Evolutionary conservation across 2,888 invertebrate genomes (phyloP), one percentile per base, ranked within the genome.

Genomic region (Idaea biselata): DNA sequence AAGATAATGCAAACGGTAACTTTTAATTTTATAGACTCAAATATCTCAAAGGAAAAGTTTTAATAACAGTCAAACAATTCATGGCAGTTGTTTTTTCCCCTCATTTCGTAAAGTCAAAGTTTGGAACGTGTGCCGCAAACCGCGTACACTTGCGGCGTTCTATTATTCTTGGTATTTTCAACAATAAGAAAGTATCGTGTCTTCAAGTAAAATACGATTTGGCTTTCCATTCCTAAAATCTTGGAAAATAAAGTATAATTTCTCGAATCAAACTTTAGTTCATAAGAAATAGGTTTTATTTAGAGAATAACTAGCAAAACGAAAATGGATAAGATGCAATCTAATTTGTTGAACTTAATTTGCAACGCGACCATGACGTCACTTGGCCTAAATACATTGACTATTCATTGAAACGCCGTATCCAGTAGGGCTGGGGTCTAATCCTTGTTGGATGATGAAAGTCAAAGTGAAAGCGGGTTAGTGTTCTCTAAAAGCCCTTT

Each of bases 401-500:
- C 83, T 86, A 85, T 87, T 89, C 87, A 88, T 81, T 80, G 81
- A 79, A 80, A 73, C 80, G 77, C 82, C 73, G 77, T 79, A 81
- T 86, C 80, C 83, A 85, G 86, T 88, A 79, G 82, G 75, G 79
- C 75, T 72, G 77, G 79, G 76, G 79, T 79, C 80, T 85, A 85
- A 87, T 86, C 83, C 82, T 80, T 79, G 81, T 71, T 76, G 68
- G 70, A 73, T 80, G 79, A 78, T 77, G 75, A 81, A 86, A 88
- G 86, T 87, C 88, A 89, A 88, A 89, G 88, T 79, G 72, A 86
- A 84, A 83, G 81, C 83, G 78, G 82, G 84, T 84, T 81, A 82
- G 81, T 83, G 79, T 79, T 80, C 74, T 77, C 83, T 88, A 84
- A 89, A 89, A 89, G 87, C 86, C 82, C 86, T 89, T 89, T 87